Base-by-base conservation (phyloP, 2,113 vertebrate species). In the Thomomys bottae region DNA sequence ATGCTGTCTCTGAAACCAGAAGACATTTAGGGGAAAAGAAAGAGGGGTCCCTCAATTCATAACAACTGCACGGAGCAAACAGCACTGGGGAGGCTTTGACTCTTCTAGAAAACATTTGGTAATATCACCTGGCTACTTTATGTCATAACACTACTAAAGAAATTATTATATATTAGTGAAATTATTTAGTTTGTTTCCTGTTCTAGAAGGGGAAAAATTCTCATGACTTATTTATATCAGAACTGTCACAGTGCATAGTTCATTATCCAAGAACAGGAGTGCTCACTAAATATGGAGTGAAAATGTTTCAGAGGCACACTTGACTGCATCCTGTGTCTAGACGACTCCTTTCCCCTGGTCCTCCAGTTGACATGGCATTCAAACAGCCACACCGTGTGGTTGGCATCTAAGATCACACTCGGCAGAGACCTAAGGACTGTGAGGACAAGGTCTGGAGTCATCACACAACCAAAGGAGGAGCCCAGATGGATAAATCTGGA, bases 401-500 rank as follows among this genome's bases (percentile, higher is more conserved):
- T 20, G 59, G 73, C 64, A 77, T 87, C 36, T 24, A 70, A 64
- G 59, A 54, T 32, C 68, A 82, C 59, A 92, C 24, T 34, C 8
- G 36, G 30, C 38, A 14, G 2, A 67, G 34, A 61, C 0, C 11
- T 38, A 57, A 11, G 42, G 32, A 1, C 64, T 63, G 2, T 71
- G 75, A 79, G 66, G 24, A 26, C 61, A 49, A 83, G 30, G 68
- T 92, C 85, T 79, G 8, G 12, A 61, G 63, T 3, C 90, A 34
- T 32, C 76, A 57, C 63, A 15, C 66, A 84, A 32, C 40, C 28
- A 72, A 83, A 94, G 88, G 90, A 93, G 88, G 82, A 61, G 17
- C 32, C 49, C 77, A 70, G 21, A 70, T 54, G 91, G 21, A 20
- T 23, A 70, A 71, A 66, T 68, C 20, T 15, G 40, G 42, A 23